A percentile compares a stretch with the other conserved stretches of the same genome.
These are phyloP conservation scores for Melanostoma mellinum DNA, from an alignment of 2,888 invertebrate species.

Conservation along the genomic window DNA sequence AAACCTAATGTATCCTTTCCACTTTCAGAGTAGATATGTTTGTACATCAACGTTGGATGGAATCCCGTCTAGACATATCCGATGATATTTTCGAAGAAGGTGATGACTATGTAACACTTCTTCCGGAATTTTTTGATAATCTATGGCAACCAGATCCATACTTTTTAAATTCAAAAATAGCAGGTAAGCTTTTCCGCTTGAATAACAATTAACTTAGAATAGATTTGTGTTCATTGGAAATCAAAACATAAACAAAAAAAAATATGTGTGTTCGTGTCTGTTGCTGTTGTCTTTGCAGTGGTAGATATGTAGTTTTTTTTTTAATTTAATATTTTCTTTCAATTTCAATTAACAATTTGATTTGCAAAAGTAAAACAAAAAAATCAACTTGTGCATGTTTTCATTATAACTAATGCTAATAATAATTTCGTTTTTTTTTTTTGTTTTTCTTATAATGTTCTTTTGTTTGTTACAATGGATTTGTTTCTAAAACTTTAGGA, in stretches of 20 bases:
- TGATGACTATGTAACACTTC: conserved; percentile 90
- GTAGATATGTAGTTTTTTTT: conserved; percentile 32
- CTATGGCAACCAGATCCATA: conserved; percentile 95
- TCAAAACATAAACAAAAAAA: background rate
- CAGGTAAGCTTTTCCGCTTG: conserved; percentile 83
- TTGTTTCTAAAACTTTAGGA: conserved; percentile 77
- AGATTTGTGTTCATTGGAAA: conserved; percentile 3
- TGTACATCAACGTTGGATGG: conserved; percentile 91
- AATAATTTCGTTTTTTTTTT: conserved; percentile 65
- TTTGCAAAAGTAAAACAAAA: conserved; percentile 40
- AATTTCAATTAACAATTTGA: background rate
- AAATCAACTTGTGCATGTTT: conserved; percentile 57
- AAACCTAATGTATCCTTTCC: background rate
- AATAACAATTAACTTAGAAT: background rate
- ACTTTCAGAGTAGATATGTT: conserved; percentile 91
- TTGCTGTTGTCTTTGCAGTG: conserved; percentile 62
- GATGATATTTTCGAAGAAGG: conserved; percentile 91
- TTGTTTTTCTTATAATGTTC: conserved; percentile 72
- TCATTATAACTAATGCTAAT: conserved; percentile 44
- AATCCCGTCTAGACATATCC: conserved; percentile 89
- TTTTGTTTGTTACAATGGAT: conserved; percentile 72
- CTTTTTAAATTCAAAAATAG: conserved; percentile 92
- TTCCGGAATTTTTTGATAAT: conserved; percentile 91
- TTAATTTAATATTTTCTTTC: conserved; percentile 13
- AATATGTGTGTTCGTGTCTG: conserved; percentile 47